phyloP scores from a whole-genome alignment of 2,888 invertebrate genomes.

The Crepidodera aurea region DNA sequence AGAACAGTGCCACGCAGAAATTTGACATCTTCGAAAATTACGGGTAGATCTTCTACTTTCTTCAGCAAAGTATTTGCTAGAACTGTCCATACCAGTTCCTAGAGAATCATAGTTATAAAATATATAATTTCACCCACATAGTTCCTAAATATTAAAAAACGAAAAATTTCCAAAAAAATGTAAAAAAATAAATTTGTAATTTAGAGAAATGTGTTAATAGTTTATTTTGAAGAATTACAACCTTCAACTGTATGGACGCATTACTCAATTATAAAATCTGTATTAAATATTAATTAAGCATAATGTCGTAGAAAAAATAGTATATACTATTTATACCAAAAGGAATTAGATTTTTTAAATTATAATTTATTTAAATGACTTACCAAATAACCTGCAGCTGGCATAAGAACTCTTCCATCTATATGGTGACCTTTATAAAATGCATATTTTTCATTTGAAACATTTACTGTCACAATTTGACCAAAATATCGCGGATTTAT shows the following conservation, averaged over 20 bases:
- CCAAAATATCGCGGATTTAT: constrained; percentile 69
- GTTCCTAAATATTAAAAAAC: too few species aligned
- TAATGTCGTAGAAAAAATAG: too few species aligned
- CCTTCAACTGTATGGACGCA: too few species aligned
- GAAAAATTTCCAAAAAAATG: too few species aligned
- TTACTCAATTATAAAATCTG: too few species aligned
- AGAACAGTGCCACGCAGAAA: constrained; percentile 67
- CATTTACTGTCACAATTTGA: constrained; percentile 82
- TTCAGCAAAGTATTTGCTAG: constrained; percentile 59
- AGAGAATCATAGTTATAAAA: constrained; percentile 4
- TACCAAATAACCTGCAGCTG: constrained; percentile 66
- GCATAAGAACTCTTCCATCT: constrained; percentile 60
- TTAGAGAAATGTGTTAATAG: too few species aligned
- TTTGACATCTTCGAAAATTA: constrained; percentile 67
- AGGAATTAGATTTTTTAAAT: too few species aligned
- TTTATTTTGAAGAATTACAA: too few species aligned
- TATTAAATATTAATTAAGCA: too few species aligned
- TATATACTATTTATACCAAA: too few species aligned
- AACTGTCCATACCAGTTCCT: constrained; percentile 64
- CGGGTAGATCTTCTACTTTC: constrained; percentile 60
- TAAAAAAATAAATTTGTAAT: too few species aligned
- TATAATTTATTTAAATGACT: constrained; percentile 6
- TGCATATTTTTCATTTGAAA: constrained; percentile 23
- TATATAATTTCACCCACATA: too few species aligned
- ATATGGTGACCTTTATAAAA: constrained; percentile 38